Evolutionary conservation across 2,113 vertebrate genomes (phyloP).

Genomic region (Corythoichthys haematopterus): DNA sequence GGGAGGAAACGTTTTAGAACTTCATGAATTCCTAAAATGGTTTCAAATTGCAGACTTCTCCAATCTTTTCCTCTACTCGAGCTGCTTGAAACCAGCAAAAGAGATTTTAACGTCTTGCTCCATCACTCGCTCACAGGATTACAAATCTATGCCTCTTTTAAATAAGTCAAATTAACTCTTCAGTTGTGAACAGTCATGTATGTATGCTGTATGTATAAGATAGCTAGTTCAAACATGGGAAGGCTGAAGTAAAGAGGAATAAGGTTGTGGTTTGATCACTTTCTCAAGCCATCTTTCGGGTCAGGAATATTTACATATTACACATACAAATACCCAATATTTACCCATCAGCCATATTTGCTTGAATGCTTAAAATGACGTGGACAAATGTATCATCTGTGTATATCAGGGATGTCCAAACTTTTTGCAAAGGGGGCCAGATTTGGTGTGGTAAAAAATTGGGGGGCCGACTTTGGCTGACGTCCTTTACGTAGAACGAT

Average conservation of each 20-base stretch:
- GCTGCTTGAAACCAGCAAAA: conserved; percentile 61
- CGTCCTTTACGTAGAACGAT: no score
- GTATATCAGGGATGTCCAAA: no score
- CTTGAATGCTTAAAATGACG: no score
- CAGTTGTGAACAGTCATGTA: not conserved
- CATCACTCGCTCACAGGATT: conserved; percentile 17
- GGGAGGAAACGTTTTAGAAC: conserved; percentile 97
- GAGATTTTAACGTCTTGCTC: conserved; percentile 33
- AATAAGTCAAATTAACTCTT: conserved; percentile 13
- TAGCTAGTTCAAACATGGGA: conserved; percentile 2
- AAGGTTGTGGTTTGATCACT: not conserved
- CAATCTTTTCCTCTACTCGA: conserved; percentile 75
- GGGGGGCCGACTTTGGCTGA: no score
- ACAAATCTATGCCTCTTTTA: conserved; percentile 5
- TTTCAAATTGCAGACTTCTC: conserved; percentile 89
- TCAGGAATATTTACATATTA: no score
- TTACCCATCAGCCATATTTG: no score
- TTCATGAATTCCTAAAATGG: conserved; percentile 99
- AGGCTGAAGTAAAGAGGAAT: not conserved
- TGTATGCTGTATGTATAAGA: not conserved
- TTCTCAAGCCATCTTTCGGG: no score
- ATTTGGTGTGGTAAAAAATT: no score
- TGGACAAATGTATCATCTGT: no score
- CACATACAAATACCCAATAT: no score
- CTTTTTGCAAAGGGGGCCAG: no score